phyloP scores from a whole-genome alignment of 2,797 vertebrate genomes.

The Chelmon rostratus region DNA sequence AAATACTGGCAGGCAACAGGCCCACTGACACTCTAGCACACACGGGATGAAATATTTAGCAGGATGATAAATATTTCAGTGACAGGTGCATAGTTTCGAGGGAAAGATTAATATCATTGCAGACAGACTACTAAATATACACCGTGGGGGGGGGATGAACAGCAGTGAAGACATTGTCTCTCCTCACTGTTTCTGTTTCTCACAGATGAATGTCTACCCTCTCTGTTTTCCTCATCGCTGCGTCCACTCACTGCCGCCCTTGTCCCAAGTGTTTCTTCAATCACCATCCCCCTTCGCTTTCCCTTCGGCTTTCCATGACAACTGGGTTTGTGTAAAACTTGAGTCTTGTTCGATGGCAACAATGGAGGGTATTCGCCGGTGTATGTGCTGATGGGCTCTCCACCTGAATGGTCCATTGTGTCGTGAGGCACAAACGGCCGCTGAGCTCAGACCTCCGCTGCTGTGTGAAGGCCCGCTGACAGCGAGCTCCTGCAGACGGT shows the following conservation, averaged over 20 bases:
- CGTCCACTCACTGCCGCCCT: constrained; percentile 1
- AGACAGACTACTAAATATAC: constrained; percentile 51
- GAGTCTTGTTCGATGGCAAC: constrained; percentile 49
- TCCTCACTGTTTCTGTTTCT: constrained; percentile 5
- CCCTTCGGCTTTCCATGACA: constrained; percentile 51
- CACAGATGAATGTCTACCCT: background rate
- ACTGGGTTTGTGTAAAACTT: constrained; percentile 56
- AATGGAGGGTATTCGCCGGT: constrained; percentile 59
- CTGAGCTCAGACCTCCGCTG: constrained; percentile 65
- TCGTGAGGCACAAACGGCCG: constrained; percentile 67
- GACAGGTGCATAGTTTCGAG: constrained; percentile 60
- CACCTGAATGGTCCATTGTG: constrained; percentile 77
- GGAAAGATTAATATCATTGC: constrained; percentile 65
- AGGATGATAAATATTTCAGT: constrained; percentile 83
- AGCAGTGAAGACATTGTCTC: background rate
- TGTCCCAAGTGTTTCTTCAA: constrained; percentile 12
- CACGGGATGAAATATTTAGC: constrained; percentile 81
- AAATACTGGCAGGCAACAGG: constrained; percentile 52
- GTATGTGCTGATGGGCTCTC: constrained; percentile 59
- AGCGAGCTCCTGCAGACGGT: constrained; percentile 46
- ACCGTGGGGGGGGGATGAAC: background rate
- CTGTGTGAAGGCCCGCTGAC: constrained; percentile 33
- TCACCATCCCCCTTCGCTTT: constrained; percentile 16
- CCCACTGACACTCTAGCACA: constrained; percentile 61
- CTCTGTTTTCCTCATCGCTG: background rate